Percentiles rank a stretch among this genome's conserved stretches.
Conservation (phyloP, 2,888 invertebrate genomes). For the Pheosia gnoma region DNA sequence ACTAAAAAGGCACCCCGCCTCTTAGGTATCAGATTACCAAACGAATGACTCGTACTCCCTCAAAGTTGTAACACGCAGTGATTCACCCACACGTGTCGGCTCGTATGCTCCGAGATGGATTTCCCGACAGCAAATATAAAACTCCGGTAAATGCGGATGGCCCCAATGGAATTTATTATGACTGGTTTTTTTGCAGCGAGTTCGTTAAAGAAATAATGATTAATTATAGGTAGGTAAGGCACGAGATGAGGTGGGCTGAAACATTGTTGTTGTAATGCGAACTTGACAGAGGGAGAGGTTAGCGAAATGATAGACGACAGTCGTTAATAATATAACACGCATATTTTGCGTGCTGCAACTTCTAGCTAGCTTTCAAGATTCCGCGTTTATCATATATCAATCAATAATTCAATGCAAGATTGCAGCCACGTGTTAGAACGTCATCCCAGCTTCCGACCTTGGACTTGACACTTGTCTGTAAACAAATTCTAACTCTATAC, state of each 20-base stretch:
- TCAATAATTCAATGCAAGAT: no score
- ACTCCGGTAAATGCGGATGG: background rate
- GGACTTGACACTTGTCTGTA: background rate
- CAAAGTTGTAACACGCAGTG: background rate
- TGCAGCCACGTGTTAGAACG: background rate
- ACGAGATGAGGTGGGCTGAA: no score
- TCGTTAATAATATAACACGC: no score
- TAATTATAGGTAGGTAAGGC: background rate
- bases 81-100: background rate
- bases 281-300: no score
- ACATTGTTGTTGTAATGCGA: no score
- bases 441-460: background rate
- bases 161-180: background rate
- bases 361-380: background rate
- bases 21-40: background rate
- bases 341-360: no score
- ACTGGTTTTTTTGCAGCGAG: background rate
- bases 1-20: background rate
- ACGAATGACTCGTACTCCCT: background rate
- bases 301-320: background rate
- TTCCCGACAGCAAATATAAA: background rate
- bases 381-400: no score
- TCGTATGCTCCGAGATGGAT: background rate
- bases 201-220: background rate
- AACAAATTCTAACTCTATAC: background rate